Conservation (phyloP, 2,797 vertebrate genomes). For the Tapirus indicus region DNA sequence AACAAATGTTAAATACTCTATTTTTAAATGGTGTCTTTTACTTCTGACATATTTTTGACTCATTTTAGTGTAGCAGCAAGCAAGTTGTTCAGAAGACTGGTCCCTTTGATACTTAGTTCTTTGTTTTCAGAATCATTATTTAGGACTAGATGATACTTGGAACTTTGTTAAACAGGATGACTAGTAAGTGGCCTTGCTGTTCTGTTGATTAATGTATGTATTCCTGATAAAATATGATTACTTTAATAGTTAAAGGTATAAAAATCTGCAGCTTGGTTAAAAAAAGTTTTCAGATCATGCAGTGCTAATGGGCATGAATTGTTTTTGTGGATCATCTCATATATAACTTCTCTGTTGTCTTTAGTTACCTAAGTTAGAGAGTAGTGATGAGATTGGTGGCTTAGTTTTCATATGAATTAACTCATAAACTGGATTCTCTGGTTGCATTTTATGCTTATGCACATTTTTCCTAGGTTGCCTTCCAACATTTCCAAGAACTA, state of each 20-base stretch:
- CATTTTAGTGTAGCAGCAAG: background rate
- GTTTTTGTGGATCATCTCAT: constrained; percentile 18
- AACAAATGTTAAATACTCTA: background rate
- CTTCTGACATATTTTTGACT: background rate
- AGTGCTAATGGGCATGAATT: background rate
- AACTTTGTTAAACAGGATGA: constrained; percentile 30
- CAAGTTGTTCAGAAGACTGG: background rate
- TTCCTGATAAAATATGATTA: constrained; percentile 39
- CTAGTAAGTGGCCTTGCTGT: background rate
- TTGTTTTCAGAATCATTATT: constrained; percentile 45
- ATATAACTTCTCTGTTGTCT: background rate
- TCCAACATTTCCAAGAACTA: constrained; percentile 99
- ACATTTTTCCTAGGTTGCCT: constrained; percentile 94
- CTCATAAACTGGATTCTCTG: constrained; percentile 33
- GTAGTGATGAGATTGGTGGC: background rate
- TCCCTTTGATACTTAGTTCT: background rate
- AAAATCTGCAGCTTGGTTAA: constrained; percentile 47
- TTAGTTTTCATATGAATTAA: constrained; percentile 36
- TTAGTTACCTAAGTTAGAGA: constrained; percentile 9
- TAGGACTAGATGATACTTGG: background rate
- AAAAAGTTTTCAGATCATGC: constrained; percentile 44
- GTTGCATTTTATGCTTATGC: constrained; percentile 64
- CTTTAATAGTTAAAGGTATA: constrained; percentile 41
- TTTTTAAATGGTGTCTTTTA: constrained; percentile 48
- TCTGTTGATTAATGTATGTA: constrained; percentile 27